Conservation (phyloP, 2,888 invertebrate species). For the Tipula vernalis region DNA sequence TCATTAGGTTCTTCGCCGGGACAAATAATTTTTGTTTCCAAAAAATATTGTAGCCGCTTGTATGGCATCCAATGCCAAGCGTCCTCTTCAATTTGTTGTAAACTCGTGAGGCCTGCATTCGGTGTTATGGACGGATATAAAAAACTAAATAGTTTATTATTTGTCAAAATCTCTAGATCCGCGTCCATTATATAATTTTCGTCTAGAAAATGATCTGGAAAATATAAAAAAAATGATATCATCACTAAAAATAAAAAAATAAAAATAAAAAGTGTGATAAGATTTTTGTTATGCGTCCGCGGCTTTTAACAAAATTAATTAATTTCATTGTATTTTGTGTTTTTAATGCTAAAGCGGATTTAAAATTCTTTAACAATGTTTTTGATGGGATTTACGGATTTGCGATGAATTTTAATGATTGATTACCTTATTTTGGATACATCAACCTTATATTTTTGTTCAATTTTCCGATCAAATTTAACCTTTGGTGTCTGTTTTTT, state of each 20-base stretch:
- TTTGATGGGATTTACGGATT: not conserved
- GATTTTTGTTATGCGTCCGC: not conserved
- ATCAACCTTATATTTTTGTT: no score
- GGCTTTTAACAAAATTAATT: no score
- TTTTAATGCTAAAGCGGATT: not conserved
- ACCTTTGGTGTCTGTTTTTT: no score
- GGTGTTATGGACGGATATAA: not conserved
- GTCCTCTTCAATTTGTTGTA: not conserved
- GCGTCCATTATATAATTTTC: not conserved
- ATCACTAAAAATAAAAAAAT: no score
- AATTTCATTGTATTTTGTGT: not conserved
- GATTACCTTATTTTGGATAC: not conserved
- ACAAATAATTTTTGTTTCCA: not conserved
- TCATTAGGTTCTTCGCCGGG: slow-evolving; percentile 7
- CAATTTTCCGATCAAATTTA: no score
- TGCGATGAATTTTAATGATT: not conserved
- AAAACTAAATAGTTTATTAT: not conserved
- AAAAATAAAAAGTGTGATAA: not conserved
- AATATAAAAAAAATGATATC: not conserved
- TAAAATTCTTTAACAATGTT: not conserved
- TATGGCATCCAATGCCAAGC: slow-evolving; percentile 5
- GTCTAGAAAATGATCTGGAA: not conserved
- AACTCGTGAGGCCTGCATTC: not conserved
- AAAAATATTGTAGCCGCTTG: not conserved
- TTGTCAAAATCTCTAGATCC: not conserved